phyloP scores from a whole-genome alignment of 1,140 invertebrate genomes.

The Drosophila yakuba region DNA sequence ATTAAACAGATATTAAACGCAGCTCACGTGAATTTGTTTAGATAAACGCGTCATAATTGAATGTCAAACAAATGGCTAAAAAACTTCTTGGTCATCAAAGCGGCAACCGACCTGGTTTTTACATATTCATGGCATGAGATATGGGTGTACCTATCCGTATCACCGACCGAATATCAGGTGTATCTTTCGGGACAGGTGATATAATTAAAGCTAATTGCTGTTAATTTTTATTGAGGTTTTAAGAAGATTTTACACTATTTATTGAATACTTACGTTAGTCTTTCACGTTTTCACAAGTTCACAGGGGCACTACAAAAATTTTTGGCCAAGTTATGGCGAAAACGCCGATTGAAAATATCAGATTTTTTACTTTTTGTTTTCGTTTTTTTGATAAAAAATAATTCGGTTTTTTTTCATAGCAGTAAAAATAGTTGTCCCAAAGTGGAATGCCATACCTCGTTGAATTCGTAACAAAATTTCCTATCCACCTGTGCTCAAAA shows the following conservation, averaged over 20 bases:
- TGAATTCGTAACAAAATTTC: no score
- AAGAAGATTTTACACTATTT: slow-evolving; percentile 48
- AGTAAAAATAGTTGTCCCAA: no score
- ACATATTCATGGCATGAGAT: slow-evolving; percentile 27
- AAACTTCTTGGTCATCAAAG: slow-evolving; percentile 54
- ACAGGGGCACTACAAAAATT: slow-evolving; percentile 12
- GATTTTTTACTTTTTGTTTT: no score
- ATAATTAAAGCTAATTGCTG: slow-evolving; percentile 68
- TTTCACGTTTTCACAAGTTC: slow-evolving; percentile 73
- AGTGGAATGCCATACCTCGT: no score
- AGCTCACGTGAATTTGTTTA: slow-evolving; percentile 63
- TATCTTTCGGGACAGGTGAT: slow-evolving; percentile 12
- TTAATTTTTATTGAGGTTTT: slow-evolving; percentile 61
- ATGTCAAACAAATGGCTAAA: slow-evolving; percentile 34
- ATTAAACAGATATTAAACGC: slow-evolving; percentile 2
- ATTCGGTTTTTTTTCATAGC: no score
- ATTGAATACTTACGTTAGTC: slow-evolving; percentile 68
- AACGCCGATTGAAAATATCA: no score
- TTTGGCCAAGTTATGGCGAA: no score
- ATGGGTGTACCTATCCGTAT: slow-evolving; percentile 1
- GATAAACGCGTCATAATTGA: slow-evolving; percentile 59
- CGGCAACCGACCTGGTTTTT: slow-evolving; percentile 45
- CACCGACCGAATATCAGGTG: slow-evolving; percentile 10
- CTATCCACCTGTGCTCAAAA: no score
- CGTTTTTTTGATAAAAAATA: no score